Evolutionary conservation across 2,113 vertebrate genomes (phyloP).

Genomic region (Tyto alba): DNA sequence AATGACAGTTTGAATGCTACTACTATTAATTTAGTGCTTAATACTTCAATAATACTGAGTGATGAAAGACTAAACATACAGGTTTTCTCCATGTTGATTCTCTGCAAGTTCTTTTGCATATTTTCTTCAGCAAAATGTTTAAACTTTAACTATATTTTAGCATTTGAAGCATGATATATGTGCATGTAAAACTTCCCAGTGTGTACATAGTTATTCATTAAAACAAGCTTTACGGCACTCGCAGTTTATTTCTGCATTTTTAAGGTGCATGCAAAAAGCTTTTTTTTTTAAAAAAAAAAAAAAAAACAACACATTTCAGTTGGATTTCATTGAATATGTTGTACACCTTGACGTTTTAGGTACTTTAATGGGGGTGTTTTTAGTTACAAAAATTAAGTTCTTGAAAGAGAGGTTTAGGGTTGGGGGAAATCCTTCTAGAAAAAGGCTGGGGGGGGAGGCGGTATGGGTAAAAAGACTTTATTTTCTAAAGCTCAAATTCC

Average conservation of each 20-base stretch:
- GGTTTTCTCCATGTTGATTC: constrained; percentile 4
- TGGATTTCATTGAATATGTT: constrained; percentile 31
- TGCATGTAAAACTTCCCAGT: constrained; percentile 12
- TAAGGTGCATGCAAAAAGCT: background rate
- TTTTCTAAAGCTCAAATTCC: constrained; percentile 71
- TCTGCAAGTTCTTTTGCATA: constrained; percentile 29
- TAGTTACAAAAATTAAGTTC: constrained; percentile 46
- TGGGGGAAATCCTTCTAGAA: constrained; percentile 50
- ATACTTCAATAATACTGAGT: background rate
- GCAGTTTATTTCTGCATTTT: constrained; percentile 35
- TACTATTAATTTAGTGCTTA: background rate
- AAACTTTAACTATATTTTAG: constrained; percentile 62
- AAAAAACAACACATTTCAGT: constrained; percentile 42
- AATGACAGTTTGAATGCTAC: background rate
- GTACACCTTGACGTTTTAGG: constrained; percentile 36
- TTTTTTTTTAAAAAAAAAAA: background rate
- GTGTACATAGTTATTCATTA: constrained; percentile 65
- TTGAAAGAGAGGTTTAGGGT: constrained; percentile 40
- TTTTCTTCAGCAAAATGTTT: constrained; percentile 53
- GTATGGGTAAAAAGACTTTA: constrained; percentile 47
- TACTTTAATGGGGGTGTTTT: constrained; percentile 50
- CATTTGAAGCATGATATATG: constrained; percentile 31
- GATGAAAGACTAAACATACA: constrained; percentile 42
- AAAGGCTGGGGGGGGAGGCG: background rate
- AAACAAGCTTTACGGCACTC: constrained; percentile 42